These are phyloP conservation scores for Nesogale talazaci DNA, from an alignment of 2,113 vertebrate genomes.

Conservation along the genomic window DNA sequence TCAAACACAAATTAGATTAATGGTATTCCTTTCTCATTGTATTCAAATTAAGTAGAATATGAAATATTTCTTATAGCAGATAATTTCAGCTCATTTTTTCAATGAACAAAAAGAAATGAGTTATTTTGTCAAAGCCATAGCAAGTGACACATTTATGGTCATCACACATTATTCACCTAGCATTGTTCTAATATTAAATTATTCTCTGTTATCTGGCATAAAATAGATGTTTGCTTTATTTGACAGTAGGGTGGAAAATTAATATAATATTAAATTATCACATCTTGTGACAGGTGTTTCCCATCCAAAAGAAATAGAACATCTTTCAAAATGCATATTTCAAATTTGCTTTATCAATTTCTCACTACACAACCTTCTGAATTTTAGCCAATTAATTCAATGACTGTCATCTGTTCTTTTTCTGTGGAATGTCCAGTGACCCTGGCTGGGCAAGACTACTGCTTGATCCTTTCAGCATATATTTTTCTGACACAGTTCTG, in stretches of 20 bases:
- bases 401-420: constrained; percentile 46
- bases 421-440: background rate
- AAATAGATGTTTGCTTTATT: constrained; percentile 65
- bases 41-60: constrained; percentile 70
- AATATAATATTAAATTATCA: constrained; percentile 60
- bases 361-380: background rate
- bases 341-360: constrained; percentile 20
- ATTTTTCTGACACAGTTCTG: constrained; percentile 59
- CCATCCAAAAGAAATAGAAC: constrained; percentile 13
- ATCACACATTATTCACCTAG: constrained; percentile 54
- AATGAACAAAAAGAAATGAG: constrained; percentile 47
- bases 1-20: constrained; percentile 69
- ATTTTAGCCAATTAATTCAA: constrained; percentile 60
- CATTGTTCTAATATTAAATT: constrained; percentile 68
- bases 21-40: constrained; percentile 55
- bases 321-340: constrained; percentile 56
- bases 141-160: constrained; percentile 61
- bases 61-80: constrained; percentile 62
- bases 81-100: constrained; percentile 65
- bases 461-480: background rate
- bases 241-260: constrained; percentile 49
- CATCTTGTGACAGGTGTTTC: constrained; percentile 57
- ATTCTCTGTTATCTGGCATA: constrained; percentile 50
- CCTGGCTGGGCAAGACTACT: background rate
- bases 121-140: constrained; percentile 58